Base-by-base conservation (phyloP, 1,140 invertebrate species). In the Drosophila kurseongensis region DNA sequence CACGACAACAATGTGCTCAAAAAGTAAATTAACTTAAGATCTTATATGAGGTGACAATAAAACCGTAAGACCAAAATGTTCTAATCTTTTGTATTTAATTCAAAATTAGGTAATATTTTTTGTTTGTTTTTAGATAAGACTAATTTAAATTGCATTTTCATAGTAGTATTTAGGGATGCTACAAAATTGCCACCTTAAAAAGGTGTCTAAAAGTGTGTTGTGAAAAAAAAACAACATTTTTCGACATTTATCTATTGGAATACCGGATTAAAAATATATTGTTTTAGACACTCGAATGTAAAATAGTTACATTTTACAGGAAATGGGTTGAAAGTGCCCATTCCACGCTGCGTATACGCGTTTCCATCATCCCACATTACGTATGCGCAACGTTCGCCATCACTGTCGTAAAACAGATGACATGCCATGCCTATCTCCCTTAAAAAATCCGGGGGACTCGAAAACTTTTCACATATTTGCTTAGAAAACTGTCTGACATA, bases 391-490 rank as follows among this genome's bases (percentile, higher is more conserved):
- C 36, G 29, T 29, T 36, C 12, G 27, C 23, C 27, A 51, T 51
- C 48, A 35, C 48, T 32, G 29, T 2, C 13, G 8, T 1, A 5
- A 29, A 50, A 38, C 36, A 12, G 36, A 38, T 40, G 45, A 16
- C 32, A 50, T 38, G 41, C 38, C 56, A 18, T 9, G 32, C 47
- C 12, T 13, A 4, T 5, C 13, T 12, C 32, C 36, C 5, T 32
- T 32, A 14, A 44, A 52, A 44, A 44, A 42, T 52, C 48, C 48
- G 8, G 27, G 42, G 23, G 40, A 44, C 47, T 52, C 36, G 36
- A 42, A 84, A 83, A 84, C 50, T 83, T 76, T 76, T 84, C 63
- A 29, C 63, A 78, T 83, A 84, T 83, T 83, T 83, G 80, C 47
- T 83, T 83, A 83, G 75, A 80, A 78, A 73, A 75, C 45, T 71